Conservation (phyloP, 2,113 vertebrate species). For the Heteronetta atricapilla region DNA sequence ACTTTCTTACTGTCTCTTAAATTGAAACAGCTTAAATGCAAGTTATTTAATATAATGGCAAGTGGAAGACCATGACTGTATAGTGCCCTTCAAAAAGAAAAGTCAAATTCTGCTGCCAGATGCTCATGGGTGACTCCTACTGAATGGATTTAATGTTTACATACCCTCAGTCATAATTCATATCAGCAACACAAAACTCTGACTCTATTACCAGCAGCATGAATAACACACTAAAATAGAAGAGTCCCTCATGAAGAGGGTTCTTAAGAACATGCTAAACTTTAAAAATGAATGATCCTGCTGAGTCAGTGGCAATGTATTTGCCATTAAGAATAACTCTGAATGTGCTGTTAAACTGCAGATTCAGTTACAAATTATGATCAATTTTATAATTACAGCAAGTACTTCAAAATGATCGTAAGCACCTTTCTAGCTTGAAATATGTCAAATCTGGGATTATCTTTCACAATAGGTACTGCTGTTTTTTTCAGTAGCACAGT, state of each 20-base stretch:
- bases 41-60: background rate
- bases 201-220: background rate
- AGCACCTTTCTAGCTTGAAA: background rate
- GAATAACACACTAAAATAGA: background rate
- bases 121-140: background rate
- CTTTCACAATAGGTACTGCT: background rate
- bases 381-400: background rate
- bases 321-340: background rate
- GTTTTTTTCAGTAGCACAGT: background rate
- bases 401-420: background rate
- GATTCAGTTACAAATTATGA: background rate
- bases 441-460: background rate
- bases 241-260: background rate
- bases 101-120: slow-evolving; percentile 13
- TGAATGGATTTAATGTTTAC: background rate
- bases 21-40: background rate
- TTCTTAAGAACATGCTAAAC: background rate
- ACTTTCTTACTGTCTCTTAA: background rate
- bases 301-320: background rate
- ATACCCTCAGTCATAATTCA: background rate
- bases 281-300: background rate
- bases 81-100: background rate
- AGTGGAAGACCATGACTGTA: background rate
- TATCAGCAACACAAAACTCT: background rate
- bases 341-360: background rate